Base-by-base conservation (phyloP, 2,113 vertebrate species). In the Nipponia nippon region DNA sequence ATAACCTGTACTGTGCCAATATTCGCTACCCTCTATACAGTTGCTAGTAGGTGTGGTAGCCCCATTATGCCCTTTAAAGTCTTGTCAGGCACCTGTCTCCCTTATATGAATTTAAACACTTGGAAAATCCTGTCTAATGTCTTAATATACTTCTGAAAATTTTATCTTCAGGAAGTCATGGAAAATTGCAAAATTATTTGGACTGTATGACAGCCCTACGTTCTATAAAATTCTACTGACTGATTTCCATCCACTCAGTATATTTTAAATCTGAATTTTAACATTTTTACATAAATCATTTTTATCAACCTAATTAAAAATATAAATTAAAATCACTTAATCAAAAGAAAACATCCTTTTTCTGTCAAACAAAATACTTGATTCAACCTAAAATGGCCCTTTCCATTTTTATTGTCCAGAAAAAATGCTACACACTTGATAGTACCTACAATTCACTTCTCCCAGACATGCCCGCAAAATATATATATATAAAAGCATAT, bases 171-270 rank as follows among this genome's bases (percentile, higher is more conserved):
- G 14, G 14, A 59, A 73, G 17, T 42, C 10, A 47, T 11, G 4
- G 30, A 70, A 89, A 88, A 62, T 4, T 71, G 10, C 2, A 62
- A 85, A 70, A 61, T 71, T 29, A 38, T 77, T 87, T 63, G 27
- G 14, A 59, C 34, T 0, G 0, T 32, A 42, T 42, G 3, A 19
- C 21, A 72, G 7, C 16, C 18, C 11, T n/a, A 5, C 2, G 0
- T 56, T 73, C 29, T 62, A 26, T 42, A 70, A 79, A 88, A 83
- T 75, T 92, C 29, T 71, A 9, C 9, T 53, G 23, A 27, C 23
- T n/a, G 12, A n/a, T 88, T 32, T 27, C 6, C 9, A 21, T 34
- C 30, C 16, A 40, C 4, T 32, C 13, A 13, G 22, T 65, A 47
- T 40, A 71, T 13, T 61, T 66, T 77, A 44, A 53, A 79, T 46